phyloP scores from a whole-genome alignment of 1,140 invertebrate genomes.

The Hylyphantes graminicola region DNA sequence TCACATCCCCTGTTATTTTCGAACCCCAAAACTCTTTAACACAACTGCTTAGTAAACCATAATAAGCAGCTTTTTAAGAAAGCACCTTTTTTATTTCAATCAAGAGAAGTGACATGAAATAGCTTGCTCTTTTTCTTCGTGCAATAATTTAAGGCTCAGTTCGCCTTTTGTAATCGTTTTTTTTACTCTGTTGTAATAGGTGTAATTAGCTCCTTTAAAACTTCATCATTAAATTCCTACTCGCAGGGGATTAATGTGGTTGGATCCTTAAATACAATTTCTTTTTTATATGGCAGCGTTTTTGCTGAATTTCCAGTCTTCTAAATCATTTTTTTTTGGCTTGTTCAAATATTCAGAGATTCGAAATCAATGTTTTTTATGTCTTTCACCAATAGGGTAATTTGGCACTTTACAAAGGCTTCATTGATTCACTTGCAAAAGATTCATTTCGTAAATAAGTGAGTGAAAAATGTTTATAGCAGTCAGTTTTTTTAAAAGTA shows the following conservation, averaged over 20 bases:
- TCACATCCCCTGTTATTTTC: no score
- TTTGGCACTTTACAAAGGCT: no score
- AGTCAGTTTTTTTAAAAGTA: no score
- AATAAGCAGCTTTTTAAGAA: neutral
- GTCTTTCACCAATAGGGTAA: no score
- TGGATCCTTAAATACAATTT: constrained; percentile 7
- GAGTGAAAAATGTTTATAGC: no score
- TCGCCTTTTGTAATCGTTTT: constrained; percentile 12
- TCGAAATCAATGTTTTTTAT: neutral
- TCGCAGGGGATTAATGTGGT: neutral
- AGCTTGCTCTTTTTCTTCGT: neutral
- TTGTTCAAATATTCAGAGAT: neutral
- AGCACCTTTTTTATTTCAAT: neutral
- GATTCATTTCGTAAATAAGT: no score
- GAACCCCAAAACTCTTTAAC: no score
- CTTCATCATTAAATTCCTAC: constrained; percentile 18
- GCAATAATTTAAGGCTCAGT: neutral
- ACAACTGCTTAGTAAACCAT: no score
- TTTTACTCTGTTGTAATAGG: neutral
- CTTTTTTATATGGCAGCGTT: neutral
- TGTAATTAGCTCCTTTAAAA: constrained; percentile 14
- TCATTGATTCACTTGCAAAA: no score
- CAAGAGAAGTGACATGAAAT: constrained; percentile 2
- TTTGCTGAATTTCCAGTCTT: constrained; percentile 12
- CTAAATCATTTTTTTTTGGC: constrained; percentile 9